Percentiles rank a stretch among this genome's conserved stretches.
These are phyloP conservation scores for Hanleya hanleyi DNA, from an alignment of 2,888 invertebrate species.

Conservation along the genomic window DNA sequence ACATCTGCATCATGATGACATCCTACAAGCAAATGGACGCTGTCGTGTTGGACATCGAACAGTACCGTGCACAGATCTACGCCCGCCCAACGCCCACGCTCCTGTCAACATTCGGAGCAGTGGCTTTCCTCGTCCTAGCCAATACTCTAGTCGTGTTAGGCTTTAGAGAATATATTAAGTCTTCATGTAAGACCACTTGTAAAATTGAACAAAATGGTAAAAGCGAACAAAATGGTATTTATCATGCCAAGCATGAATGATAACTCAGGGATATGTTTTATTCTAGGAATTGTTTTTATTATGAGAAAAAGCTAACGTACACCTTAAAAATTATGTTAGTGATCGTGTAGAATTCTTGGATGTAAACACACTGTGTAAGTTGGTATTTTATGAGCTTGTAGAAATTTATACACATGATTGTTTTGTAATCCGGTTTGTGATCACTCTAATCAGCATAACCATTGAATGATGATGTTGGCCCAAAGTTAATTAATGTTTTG, in stretches of 20 bases:
- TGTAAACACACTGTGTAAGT: too few species aligned
- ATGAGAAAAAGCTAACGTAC: too few species aligned
- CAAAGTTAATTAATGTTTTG: too few species aligned
- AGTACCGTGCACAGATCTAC: constrained; percentile 43
- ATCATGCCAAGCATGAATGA: background rate
- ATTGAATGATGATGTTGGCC: too few species aligned
- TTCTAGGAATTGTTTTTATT: too few species aligned
- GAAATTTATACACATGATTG: too few species aligned
- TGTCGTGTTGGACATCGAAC: constrained; percentile 63
- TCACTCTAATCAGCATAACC: too few species aligned
- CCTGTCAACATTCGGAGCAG: constrained; percentile 62
- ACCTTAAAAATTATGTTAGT: too few species aligned
- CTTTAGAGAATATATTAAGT: constrained; percentile 50
- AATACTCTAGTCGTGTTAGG: constrained; percentile 53
- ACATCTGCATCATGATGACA: constrained; percentile 68
- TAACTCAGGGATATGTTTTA: too few species aligned
- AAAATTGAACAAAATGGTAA: background rate
- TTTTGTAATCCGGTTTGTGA: too few species aligned
- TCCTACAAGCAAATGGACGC: constrained; percentile 68
- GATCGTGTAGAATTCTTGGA: too few species aligned
- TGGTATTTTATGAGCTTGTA: too few species aligned
- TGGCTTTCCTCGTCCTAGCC: constrained; percentile 52
- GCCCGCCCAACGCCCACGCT: constrained; percentile 57
- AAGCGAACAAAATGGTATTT: background rate
- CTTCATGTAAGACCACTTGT: background rate